Evolutionary conservation across 2,113 vertebrate species (phyloP), one percentile per base, ranked within the genome.

Genomic region (Ochotona curzoniae): DNA sequence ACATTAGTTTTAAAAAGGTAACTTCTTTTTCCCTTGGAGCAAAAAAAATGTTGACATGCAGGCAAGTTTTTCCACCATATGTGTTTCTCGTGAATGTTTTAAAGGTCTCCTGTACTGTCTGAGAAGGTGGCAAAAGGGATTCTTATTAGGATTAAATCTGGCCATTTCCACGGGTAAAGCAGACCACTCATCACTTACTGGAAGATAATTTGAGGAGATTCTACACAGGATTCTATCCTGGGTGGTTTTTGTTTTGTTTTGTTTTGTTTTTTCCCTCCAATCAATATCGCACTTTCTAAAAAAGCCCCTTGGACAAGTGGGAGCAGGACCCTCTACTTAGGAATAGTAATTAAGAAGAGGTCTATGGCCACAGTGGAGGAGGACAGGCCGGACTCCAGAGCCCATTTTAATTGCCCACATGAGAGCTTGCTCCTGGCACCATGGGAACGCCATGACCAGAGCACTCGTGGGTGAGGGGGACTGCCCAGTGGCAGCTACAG

Each of bases 271-370:
- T 18, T 26, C 69, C 76, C 75, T 83, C 81, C 64, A 89, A 76
- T 82, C 30, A 83, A 74, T 35, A 83, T 87, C 74, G n/a, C 84
- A 74, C 74, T 70, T 71, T 38, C 21, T n/a, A 49, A 79, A 94
- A 66, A 92, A 69, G 21, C 73, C 47, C 75, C 89, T 90, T 7
- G 44, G 69, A 60, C n/a, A 85, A 88, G 38, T 90, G 15, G 76
- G 54, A 89, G 60, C 14, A 83, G 74, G 28, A 83, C 15, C 82
- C 14, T 91, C 21, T 35, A 61, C 3, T 75, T 70, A 47, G 38
- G 66, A 82, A 70, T 78, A 28, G 26, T 88, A 63, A 83, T 11
- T 70, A 80, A 69, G 9, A 0, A 63, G 49, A 5, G 44, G 5
- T n/a, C 89, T 86, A 35, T n/a, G 86, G 57, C 30, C 70, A 17